Evolutionary conservation across 1,140 invertebrate species (phyloP), one percentile per base, ranked within the genome.

Genomic region (Aphaenogaster rudis): DNA sequence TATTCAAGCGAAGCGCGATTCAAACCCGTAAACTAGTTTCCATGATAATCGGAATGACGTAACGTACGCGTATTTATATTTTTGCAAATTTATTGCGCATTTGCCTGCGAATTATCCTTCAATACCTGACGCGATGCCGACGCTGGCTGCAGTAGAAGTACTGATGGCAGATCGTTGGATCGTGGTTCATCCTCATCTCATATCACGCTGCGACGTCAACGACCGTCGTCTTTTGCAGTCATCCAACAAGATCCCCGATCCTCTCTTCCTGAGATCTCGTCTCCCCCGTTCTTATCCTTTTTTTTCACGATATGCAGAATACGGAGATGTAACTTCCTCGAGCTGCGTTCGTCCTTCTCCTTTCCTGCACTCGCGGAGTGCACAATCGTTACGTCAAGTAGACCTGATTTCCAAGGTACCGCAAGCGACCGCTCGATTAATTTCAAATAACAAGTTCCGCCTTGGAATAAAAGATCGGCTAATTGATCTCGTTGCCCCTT

Each of bases 101-200:
- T 11, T n/a, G 13, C 4, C 11, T n/a, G n/a, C n/a, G n/a, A n/a
- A n/a, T n/a, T n/a, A n/a, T n/a, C n/a, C n/a, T 71, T 84, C 11
- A 33, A 21, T 94, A 95, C 94, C 94, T 93, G 80, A 93, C 90
- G 48, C 95, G 94, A 67, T 94, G 93, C 74, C 94, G 92, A 66
- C 95, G 92, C 81, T 95, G 95, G 71, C 95, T 95, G 87, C 88
- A 93, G 82, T 95, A 95, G 90, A 95, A 95, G 64, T 95, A 95
- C 74, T 92, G 93, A 7, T 86, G 92, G 80, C 94, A 95, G 76
- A 95, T 90, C 36, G 91, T 79, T 61, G 92, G 63, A 88, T 95
- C 93, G 92, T 95, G 91, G 91, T 94, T 95, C 94, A 95, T 95
- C 80, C 79, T 94, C 33, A 67, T 89, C 52, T 77, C 87, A 88